Evolutionary conservation across 2,888 invertebrate genomes (phyloP).

Genomic region (Achlya flavicornis): DNA sequence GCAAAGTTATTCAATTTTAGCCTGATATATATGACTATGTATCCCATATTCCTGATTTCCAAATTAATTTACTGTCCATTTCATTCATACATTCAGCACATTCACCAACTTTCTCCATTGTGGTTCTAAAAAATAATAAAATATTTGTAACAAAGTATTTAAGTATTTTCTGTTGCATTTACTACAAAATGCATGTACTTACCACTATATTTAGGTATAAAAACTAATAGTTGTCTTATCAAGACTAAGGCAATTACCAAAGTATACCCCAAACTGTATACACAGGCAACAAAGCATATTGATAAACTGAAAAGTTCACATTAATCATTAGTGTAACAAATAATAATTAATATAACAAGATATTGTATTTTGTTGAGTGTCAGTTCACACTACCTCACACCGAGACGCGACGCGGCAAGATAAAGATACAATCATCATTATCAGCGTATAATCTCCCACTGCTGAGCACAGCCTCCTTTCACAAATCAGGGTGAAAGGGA

Average conservation of each 20-base stretch:
- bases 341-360: too few species aligned
- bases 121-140: constrained; percentile 56
- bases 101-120: constrained; percentile 64
- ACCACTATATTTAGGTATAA: constrained; percentile 74
- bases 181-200: constrained; percentile 39
- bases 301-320: constrained; percentile 73
- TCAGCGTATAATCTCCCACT: too few species aligned
- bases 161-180: neutral
- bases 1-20: too few species aligned
- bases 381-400: too few species aligned
- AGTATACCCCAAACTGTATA: constrained; percentile 75
- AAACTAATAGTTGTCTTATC: constrained; percentile 71
- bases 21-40: too few species aligned
- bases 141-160: neutral
- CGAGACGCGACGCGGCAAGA: too few species aligned
- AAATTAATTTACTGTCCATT: neutral
- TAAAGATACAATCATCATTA: too few species aligned
- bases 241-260: constrained; percentile 74
- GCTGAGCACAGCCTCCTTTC: too few species aligned
- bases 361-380: too few species aligned
- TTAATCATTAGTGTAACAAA: constrained; percentile 13
- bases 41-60: neutral
- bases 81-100: constrained; percentile 50
- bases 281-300: constrained; percentile 82
- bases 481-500: too few species aligned